These are phyloP conservation scores for Anguilla megastoma DNA, from an alignment of 2,797 vertebrate species.

Conservation along the genomic window DNA sequence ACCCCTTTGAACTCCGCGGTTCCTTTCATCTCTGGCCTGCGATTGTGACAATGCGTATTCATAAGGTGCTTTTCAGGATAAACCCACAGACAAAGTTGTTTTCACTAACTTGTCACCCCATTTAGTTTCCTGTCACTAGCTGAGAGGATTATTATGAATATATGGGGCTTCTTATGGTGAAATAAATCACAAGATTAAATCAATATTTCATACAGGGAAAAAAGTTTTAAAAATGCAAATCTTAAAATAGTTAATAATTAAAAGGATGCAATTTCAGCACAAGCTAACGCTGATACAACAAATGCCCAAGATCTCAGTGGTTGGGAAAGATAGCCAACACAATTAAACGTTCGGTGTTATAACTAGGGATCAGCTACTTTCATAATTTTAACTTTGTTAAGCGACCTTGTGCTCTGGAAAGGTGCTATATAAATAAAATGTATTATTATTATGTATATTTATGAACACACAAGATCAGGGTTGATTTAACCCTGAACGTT, in stretches of 20 bases:
- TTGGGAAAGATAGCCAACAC: neutral
- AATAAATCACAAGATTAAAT: neutral
- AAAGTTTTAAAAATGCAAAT: neutral
- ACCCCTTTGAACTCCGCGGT: constrained; percentile 9
- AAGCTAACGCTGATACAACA: neutral
- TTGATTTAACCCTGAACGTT: neutral
- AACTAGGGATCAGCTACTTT: neutral
- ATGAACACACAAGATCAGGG: neutral
- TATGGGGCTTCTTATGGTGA: neutral
- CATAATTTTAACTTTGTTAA: neutral
- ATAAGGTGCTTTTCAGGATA: neutral
- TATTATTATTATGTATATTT: no score
- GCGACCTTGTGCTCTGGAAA: no score
- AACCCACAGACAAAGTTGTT: constrained; percentile 6
- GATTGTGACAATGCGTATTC: constrained; percentile 4
- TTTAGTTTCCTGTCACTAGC: neutral
- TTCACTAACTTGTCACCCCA: neutral
- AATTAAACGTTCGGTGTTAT: neutral
- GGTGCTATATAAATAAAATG: no score
- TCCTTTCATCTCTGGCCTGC: neutral
- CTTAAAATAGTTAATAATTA: neutral
- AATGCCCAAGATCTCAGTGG: neutral
- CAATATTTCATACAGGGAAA: neutral
- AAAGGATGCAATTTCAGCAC: neutral
- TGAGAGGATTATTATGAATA: neutral